Percentiles rank a stretch among this genome's conserved stretches.
Conservation (phyloP, 2,797 vertebrate species). For the Remorina albescens region DNA sequence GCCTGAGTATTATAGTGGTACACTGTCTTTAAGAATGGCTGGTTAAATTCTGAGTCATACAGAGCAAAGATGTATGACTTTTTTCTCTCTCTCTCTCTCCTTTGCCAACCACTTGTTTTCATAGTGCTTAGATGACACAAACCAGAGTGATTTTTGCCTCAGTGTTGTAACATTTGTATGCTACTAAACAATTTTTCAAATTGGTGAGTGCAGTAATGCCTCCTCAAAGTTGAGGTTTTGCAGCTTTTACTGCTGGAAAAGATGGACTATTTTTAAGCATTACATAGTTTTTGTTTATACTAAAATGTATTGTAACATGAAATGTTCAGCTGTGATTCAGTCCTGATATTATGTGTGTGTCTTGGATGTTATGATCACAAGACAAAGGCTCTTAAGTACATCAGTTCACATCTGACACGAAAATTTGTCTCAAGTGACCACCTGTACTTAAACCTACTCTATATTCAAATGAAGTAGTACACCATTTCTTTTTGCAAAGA, state of each 20-base stretch:
- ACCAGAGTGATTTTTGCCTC: background rate
- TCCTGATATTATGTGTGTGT: too few species aligned
- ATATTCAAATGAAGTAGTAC: too few species aligned
- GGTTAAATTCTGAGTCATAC: conserved; percentile 18
- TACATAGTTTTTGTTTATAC: background rate
- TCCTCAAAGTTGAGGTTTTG: background rate
- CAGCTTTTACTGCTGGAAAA: background rate
- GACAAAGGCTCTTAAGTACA: too few species aligned
- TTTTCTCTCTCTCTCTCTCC: too few species aligned
- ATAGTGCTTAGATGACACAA: conserved; percentile 1
- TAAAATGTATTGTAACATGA: background rate
- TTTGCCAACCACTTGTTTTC: background rate
- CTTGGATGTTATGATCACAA: too few species aligned
- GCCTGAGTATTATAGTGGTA: background rate
- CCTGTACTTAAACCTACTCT: too few species aligned
- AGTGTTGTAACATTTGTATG: background rate
- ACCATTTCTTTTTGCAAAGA: too few species aligned
- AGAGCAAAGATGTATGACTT: background rate
- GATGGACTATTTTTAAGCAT: background rate
- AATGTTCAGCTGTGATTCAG: background rate
- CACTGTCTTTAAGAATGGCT: background rate
- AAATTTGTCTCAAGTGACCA: too few species aligned
- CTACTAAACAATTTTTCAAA: background rate
- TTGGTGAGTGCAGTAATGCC: background rate
- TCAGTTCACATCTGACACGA: too few species aligned